Conservation (phyloP, 2,797 vertebrate genomes). For the Lateolabrax maculatus region DNA sequence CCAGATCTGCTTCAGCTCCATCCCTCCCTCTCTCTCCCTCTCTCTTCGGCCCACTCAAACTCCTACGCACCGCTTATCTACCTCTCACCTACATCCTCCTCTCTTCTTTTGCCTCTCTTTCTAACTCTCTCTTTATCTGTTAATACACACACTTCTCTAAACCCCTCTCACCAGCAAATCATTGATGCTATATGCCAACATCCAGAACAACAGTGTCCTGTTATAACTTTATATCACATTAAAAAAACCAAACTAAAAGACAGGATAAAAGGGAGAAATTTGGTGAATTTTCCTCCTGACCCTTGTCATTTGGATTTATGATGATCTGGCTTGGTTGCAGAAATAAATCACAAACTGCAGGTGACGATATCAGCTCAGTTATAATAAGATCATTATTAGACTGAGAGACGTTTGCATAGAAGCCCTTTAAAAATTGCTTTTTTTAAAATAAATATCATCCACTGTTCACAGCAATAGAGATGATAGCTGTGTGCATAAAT, state of each 20-base stretch:
- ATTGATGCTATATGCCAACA: slow-evolving; percentile 30
- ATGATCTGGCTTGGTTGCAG: not conserved
- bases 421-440: not conserved
- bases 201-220: slow-evolving; percentile 36
- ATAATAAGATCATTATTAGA: not conserved
- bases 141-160: slow-evolving; percentile 46
- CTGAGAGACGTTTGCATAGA: slow-evolving; percentile 1
- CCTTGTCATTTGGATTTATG: not conserved
- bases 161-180: slow-evolving; percentile 42
- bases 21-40: slow-evolving; percentile 57
- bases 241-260: not conserved
- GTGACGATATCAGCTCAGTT: slow-evolving; percentile 2
- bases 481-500: slow-evolving; percentile 55
- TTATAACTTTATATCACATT: slow-evolving; percentile 26
- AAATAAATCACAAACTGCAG: slow-evolving; percentile 29
- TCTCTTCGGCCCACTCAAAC: slow-evolving; percentile 77
- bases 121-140: slow-evolving; percentile 51
- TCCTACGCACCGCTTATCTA: slow-evolving; percentile 76
- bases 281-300: not conserved
- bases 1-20: slow-evolving; percentile 67
- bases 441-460: slow-evolving; percentile 10
- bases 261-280: not conserved
- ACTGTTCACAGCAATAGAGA: slow-evolving; percentile 21
- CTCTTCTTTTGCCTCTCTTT: slow-evolving; percentile 74
- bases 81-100: slow-evolving; percentile 78